These are phyloP conservation scores for Sarcophaga bullata DNA, from an alignment of 1,140 invertebrate genomes.

Conservation along the genomic window DNA sequence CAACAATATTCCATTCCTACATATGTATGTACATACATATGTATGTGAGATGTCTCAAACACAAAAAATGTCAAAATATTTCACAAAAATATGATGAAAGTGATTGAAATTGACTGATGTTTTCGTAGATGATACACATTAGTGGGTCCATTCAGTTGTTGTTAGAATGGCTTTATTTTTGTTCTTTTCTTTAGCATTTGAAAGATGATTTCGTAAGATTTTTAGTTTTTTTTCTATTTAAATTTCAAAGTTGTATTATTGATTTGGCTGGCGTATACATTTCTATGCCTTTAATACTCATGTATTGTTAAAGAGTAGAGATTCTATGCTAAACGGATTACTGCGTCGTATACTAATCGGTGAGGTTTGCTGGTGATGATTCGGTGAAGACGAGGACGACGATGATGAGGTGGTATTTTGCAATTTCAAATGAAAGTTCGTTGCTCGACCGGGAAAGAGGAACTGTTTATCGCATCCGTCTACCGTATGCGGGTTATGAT, in stretches of 20 bases:
- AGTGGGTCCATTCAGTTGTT: background rate
- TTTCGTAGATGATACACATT: background rate
- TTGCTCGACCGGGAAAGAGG: conserved; percentile 60
- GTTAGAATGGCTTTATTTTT: background rate
- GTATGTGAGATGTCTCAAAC: too few relatives aligned
- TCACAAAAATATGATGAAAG: too few relatives aligned
- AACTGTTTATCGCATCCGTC: conserved; percentile 43
- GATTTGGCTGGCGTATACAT: background rate
- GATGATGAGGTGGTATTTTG: conserved; percentile 50
- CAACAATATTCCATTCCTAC: too few relatives aligned
- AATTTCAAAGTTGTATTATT: background rate
- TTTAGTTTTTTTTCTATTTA: background rate
- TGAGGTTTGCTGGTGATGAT: conserved; percentile 68
- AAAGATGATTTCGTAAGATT: background rate
- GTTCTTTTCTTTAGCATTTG: background rate
- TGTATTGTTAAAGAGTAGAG: conserved; percentile 77
- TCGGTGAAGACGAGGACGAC: conserved; percentile 46
- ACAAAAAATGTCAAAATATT: too few relatives aligned
- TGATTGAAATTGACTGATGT: background rate
- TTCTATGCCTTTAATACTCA: conserved; percentile 63
- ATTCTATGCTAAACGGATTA: conserved; percentile 87
- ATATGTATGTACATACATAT: too few relatives aligned
- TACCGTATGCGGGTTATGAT: conserved; percentile 51
- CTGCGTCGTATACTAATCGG: conserved; percentile 71
- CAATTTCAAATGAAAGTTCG: conserved; percentile 57